These are phyloP conservation scores for Nasonia vitripennis DNA, from an alignment of 1,140 invertebrate species.

Conservation along the genomic window DNA sequence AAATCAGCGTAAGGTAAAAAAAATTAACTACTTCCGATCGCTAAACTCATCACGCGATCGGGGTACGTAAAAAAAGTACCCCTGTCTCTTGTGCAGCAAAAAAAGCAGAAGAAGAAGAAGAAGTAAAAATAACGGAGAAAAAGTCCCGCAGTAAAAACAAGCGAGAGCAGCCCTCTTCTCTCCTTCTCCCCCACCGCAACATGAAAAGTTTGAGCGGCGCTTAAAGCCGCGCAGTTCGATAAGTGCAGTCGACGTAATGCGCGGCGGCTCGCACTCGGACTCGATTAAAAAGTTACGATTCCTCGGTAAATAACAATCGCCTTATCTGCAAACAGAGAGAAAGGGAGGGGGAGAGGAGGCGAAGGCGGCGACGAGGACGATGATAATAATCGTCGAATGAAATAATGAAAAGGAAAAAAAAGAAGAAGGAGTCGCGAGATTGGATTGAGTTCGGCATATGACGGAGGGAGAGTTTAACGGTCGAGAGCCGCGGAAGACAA, in stretches of 20 bases:
- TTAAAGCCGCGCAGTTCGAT: background rate
- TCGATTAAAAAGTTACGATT: conserved; percentile 4
- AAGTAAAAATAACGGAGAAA: background rate
- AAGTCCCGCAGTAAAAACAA: background rate
- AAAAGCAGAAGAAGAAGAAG: too few relatives aligned
- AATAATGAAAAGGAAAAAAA: background rate
- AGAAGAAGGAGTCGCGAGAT: background rate
- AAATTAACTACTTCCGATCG: too few relatives aligned
- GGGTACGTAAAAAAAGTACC: too few relatives aligned
- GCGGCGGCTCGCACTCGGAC: background rate
- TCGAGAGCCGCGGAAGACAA: background rate
- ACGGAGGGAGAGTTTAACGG: background rate
- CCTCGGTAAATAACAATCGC: background rate
- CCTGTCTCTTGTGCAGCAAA: too few relatives aligned
- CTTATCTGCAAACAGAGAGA: background rate
- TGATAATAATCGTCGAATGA: background rate
- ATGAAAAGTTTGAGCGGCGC: background rate
- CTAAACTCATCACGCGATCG: too few relatives aligned
- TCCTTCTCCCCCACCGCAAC: background rate
- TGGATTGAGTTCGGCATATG: background rate
- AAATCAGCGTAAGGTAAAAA: too few relatives aligned
- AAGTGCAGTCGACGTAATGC: background rate
- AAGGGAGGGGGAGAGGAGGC: background rate
- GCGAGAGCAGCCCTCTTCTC: background rate
- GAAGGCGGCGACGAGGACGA: background rate